A percentile compares a stretch with the other conserved stretches of the same genome.
These are phyloP conservation scores for Ecdyonurus torrentis DNA, from an alignment of 2,888 invertebrate species.

Conservation along the genomic window DNA sequence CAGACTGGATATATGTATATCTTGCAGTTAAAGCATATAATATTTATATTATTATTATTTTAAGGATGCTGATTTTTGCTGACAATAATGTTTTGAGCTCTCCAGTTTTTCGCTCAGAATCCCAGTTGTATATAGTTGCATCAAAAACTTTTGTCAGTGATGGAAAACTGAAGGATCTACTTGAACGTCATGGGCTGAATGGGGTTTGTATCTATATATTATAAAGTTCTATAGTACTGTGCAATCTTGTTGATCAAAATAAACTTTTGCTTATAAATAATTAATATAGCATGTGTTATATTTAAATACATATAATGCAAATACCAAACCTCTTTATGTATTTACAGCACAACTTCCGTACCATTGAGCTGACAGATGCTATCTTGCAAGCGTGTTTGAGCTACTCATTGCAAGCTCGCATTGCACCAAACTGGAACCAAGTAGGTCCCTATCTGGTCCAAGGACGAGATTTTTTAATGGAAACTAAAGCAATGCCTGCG, in stretches of 20 bases:
- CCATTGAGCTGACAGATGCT: constrained; percentile 15
- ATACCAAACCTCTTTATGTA: too few species aligned
- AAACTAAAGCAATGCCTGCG: constrained; percentile 15
- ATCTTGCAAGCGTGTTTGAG: constrained; percentile 22
- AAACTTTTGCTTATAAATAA: too few species aligned
- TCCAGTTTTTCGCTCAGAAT: not conserved
- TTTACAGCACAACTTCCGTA: not conserved
- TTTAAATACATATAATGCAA: too few species aligned
- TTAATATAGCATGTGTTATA: too few species aligned
- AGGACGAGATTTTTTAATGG: constrained; percentile 20
- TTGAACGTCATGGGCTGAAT: not conserved
- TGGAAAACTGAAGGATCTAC: not conserved
- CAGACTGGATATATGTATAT: too few species aligned
- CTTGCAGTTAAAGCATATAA: too few species aligned
- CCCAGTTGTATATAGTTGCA: not conserved
- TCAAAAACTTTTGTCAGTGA: not conserved
- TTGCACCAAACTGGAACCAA: constrained; percentile 24
- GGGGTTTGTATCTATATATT: not conserved
- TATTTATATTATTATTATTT: not conserved
- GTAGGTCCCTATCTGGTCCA: constrained; percentile 19
- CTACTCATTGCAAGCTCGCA: constrained; percentile 21
- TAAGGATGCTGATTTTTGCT: not conserved
- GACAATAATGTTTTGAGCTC: not conserved
- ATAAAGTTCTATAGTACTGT: too few species aligned
- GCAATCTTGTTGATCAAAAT: too few species aligned